Evolutionary conservation across 1,140 invertebrate genomes (phyloP), one percentile per base, ranked within the genome.

Genomic region (Zaprionus ghesquierei): DNA sequence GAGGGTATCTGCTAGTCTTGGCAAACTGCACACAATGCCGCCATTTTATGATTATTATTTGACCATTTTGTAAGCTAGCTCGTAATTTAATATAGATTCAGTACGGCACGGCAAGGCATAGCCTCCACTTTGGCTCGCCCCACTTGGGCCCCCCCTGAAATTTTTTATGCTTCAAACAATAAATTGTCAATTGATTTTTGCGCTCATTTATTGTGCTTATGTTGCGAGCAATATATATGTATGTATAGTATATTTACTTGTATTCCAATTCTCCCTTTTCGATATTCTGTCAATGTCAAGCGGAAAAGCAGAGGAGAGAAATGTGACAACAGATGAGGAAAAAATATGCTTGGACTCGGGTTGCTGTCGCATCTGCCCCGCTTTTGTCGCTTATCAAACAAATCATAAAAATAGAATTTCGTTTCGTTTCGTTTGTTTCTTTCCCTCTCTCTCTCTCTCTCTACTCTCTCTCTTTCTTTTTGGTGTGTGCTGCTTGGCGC

Each of bases 131-230:
- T 41, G 12, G 29, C 23, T 23, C 23, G n/a, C 31, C 35, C 1
- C 20, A n/a, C 23, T 20, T 49, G 12, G 13, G 44, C 49, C 66
- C 70, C 44, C 69, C n/a, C n/a, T n/a, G n/a, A n/a, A 62, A 64
- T 79, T 87, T 87, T 87, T 87, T 82, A 87, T 82, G 72, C 61
- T 64, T 71, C 56, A 50, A 82, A 86, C 79, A 89, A 86, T 86
- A 86, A 86, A 86, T 86, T 86, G 82, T 79, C 84, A 86, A 86
- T 86, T 86, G 82, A 86, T 86, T 86, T 85, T 81, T 87, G 84
- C 54, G 69, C 75, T 86, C 82, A 71, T 87, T 79, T 87, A 60
- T 74, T 74, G 65, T 63, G 64, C 65, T 86, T 87, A 87, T 87
- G 71, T 76, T 70, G 68, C 53, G 56, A 62, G 71, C 64, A 69